Conservation (phyloP, 2,113 vertebrate species). For the Nothoprocta perdicaria region DNA sequence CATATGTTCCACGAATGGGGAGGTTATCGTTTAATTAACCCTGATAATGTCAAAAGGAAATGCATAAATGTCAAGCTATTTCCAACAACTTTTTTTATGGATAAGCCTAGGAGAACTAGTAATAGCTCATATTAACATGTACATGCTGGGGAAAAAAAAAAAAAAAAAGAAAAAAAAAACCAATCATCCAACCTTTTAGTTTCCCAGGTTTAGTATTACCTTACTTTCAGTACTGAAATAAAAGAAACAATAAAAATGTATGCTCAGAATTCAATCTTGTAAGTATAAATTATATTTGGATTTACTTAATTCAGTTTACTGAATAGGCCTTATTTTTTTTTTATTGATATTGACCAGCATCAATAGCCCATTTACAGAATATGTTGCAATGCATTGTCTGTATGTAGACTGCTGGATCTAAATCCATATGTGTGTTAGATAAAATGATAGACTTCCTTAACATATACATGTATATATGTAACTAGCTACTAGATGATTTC, state of each 20-base stretch:
- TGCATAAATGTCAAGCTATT: conserved; percentile 67
- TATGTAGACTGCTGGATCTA: background rate
- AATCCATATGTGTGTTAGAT: background rate
- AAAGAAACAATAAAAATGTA: background rate
- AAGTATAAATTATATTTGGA: background rate
- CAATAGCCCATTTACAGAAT: background rate
- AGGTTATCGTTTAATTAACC: conserved; percentile 74
- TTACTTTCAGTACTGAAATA: background rate
- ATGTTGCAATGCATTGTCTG: background rate
- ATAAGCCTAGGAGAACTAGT: background rate
- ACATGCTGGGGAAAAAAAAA: background rate
- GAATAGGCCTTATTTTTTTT: background rate
- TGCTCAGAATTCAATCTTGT: background rate
- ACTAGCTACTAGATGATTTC: background rate
- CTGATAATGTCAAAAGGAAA: conserved; percentile 71
- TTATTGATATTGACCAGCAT: background rate
- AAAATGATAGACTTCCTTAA: background rate
- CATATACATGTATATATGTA: background rate
- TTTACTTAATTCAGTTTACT: background rate
- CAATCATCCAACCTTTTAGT: background rate
- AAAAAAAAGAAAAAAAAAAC: background rate
- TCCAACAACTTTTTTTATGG: background rate
- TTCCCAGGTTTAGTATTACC: accelerated
- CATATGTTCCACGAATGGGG: conserved; percentile 14
- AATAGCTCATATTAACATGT: conserved; percentile 9